A percentile compares a stretch with the other conserved stretches of the same genome.
These are phyloP conservation scores for Acanthaster planci DNA, from an alignment of 35 echinoderm and acorn worm genomes.

Conservation along the genomic window DNA sequence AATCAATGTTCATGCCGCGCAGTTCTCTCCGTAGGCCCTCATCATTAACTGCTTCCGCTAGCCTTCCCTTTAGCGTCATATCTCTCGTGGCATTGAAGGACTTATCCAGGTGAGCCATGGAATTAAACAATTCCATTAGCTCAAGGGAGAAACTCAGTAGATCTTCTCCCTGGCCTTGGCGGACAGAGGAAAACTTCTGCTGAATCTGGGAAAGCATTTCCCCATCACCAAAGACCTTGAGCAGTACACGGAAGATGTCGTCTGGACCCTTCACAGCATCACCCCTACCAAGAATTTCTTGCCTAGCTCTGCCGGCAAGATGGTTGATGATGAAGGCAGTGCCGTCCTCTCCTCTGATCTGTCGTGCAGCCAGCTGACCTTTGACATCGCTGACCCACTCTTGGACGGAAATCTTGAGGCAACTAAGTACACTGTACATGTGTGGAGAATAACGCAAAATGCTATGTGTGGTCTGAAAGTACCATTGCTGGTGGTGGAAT, in stretches of 20 bases:
- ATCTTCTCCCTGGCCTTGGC: constrained; percentile 32
- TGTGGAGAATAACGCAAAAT: too few relatives aligned
- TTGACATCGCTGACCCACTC: constrained; percentile 63
- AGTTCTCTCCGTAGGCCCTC: constrained; percentile 29
- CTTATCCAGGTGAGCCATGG: constrained; percentile 23
- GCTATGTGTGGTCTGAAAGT: too few relatives aligned
- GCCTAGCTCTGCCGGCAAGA: constrained; percentile 55
- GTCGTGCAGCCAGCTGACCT: constrained; percentile 32
- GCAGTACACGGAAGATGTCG: constrained; percentile 39
- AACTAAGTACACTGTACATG: too few relatives aligned
- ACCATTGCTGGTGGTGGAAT: too few relatives aligned
- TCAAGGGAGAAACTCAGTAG: constrained; percentile 7
- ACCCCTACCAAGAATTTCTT: constrained; percentile 61
- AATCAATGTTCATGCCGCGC: constrained; percentile 27
- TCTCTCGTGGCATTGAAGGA: constrained; percentile 30
- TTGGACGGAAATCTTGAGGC: too few relatives aligned
- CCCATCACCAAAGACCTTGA: constrained; percentile 67
- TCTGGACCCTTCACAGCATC: constrained; percentile 27
- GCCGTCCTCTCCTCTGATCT: background rate
- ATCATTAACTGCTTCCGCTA: constrained; percentile 49
- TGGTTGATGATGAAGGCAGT: constrained; percentile 57
- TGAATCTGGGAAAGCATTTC: constrained; percentile 59
- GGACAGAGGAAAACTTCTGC: constrained; percentile 54
- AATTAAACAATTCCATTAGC: constrained; percentile 50
- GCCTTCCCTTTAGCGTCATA: background rate